Base-by-base conservation (phyloP, 1,140 invertebrate genomes). In the Kradibia gibbosae region DNA sequence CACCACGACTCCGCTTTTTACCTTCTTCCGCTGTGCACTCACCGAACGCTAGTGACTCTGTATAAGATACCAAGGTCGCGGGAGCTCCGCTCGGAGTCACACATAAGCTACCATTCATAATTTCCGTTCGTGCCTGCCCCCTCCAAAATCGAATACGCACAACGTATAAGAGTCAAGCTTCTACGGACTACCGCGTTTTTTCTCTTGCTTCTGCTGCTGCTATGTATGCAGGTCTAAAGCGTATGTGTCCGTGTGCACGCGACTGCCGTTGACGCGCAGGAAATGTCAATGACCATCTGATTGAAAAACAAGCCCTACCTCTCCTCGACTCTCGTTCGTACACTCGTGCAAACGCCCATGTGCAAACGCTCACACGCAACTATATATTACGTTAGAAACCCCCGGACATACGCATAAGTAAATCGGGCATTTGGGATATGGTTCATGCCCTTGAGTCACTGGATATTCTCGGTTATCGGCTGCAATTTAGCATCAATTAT, bases 251-350 rank as follows among this genome's bases (percentile, higher is more conserved):
- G 39, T 11, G 67, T 39, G 67, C 22, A 42, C 67, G 39, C 73
- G 53, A 25, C 45, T 76, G 53, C 55, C 36, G 39, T 42, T 55
- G 25, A 62, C 57, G 22, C 45, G n/a, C 50, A 72, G 50, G 78
- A 79, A 79, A 72, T 79, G 53, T 45, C 39, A 79, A 79, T 79
- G 50, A 72, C 70, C 70, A 79, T 42, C 62, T 53, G 78, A 79
- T 79, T 79, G 53, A 53, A 57, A 71, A 72, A 79, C 78, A 53
- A 72, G 34, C n/a, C 74, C 22, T 17, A 48, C 45, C 45, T 17
- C 45, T 17, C 45, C 7, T 17, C 45, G 8, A 48, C 50, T 20
- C 50, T 55, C 20, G 13, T 13, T 42, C 31, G 25, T 31, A n/a
- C 1, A 28, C 22, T 28, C 28, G 36, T 48, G 13, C 42, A 25